A percentile compares a stretch with the other conserved stretches of the same genome.
Conservation (phyloP, 2,113 vertebrate species). For the Sinocyclocheilus maitianheensis region DNA sequence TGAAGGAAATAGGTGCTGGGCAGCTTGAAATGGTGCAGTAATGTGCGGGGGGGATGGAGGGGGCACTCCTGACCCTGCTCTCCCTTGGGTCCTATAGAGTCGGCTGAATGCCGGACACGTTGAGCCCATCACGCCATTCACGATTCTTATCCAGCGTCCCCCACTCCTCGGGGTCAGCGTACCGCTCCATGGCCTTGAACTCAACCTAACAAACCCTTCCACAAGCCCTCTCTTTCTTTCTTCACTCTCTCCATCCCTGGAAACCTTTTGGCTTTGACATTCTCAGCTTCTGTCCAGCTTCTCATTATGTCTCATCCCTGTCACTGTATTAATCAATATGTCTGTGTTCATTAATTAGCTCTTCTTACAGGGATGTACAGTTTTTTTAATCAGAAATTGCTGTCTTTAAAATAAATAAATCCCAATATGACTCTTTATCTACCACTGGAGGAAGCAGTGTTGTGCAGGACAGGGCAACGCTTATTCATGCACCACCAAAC, state of each 20-base stretch:
- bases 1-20: conserved; percentile 83
- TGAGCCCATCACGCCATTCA: conserved; percentile 63
- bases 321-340: conserved; percentile 42
- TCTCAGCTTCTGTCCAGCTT: conserved; percentile 37
- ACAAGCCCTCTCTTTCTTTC: conserved; percentile 6
- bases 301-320: conserved; percentile 39
- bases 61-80: conserved; percentile 69
- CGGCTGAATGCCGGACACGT: conserved; percentile 26
- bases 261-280: conserved; percentile 44
- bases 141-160: conserved; percentile 41
- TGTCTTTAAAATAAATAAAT: neutral
- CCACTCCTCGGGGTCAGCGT: conserved; percentile 49
- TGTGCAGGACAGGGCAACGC: neutral
- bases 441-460: neutral
- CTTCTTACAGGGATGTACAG: conserved; percentile 18
- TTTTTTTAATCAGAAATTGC: neutral
- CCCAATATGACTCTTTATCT: neutral
- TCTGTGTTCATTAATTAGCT: conserved; percentile 44
- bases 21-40: conserved; percentile 80
- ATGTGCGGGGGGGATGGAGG: conserved; percentile 62
- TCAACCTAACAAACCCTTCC: conserved; percentile 55
- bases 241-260: neutral
- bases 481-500: neutral
- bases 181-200: conserved; percentile 67
- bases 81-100: conserved; percentile 71